Evolutionary conservation across 2,888 invertebrate species (phyloP), one percentile per base, ranked within the genome.

Genomic region (Strigamia crassipes): DNA sequence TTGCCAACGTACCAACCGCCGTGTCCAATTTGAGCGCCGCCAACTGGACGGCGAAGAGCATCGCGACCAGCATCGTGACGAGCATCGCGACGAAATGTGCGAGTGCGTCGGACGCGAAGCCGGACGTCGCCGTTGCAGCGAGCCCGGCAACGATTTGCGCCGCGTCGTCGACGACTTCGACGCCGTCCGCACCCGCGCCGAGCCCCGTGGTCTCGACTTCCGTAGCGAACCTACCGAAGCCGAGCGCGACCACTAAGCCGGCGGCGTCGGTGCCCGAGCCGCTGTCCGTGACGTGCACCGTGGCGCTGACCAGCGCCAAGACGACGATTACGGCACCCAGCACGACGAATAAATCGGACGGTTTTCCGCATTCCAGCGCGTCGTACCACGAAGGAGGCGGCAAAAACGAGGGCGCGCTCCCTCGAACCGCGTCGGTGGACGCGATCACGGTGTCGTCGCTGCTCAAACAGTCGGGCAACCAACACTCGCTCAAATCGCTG

Each of bases 401-500:
- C n/a, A 31, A 78, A 34, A 78, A 6, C 34, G 34, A 38, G 27
- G 78, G 1, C 4, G 13, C 73, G 31, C 13, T 73, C 15, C 41
- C 41, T 1, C 51, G 80, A 3, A 18, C 38, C 8, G 6, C 38
- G 18, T 42, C 79, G 13, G 42, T 80, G 13, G 80, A 80, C 51
- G 31, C 61, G n/a, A 80, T 80, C 27, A 80, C 80, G 8, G 80
- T 80, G 10, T 41, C 80, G 34, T 80, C 80, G 18, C 31, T 80
- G 31, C 61, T 80, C 13, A 80, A 80, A 21, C 80, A 80, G 18
- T 51, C 80, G 13, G 21, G 18, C 15, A 34, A n/a, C 38, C 31
- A 34, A 18, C 73, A 21, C 18, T 77, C 38, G 41, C 51, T 27
- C 13, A 38, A 23, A n/a, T 27, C 51, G 15, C 15, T 34, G 27